These are phyloP conservation scores for Teinopalpus imperialis DNA, from an alignment of 2,888 invertebrate species.

Conservation along the genomic window DNA sequence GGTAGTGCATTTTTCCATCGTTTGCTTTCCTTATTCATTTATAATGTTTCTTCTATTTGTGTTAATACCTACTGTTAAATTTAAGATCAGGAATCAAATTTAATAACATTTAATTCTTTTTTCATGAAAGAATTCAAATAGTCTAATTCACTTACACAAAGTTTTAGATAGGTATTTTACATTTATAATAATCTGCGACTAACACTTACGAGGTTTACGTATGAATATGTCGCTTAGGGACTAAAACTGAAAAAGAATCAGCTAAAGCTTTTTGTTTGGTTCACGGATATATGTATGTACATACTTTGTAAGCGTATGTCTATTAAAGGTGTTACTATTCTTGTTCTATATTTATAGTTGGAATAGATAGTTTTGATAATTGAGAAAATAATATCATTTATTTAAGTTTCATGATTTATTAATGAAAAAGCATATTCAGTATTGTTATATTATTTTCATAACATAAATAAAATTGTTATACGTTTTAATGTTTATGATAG, in stretches of 20 bases:
- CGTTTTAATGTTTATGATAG: no score
- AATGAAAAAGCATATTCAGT: no score
- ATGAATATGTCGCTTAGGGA: background rate
- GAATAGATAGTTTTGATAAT: slow-evolving; percentile 4
- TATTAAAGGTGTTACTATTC: slow-evolving; percentile 13
- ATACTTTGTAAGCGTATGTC: slow-evolving; percentile 2
- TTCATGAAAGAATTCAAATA: no score
- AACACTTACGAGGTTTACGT: background rate
- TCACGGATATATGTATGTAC: slow-evolving; percentile 2
- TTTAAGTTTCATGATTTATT: no score
- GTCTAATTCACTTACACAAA: no score
- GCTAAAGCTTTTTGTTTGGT: slow-evolving; percentile 7
- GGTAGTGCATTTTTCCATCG: slow-evolving; percentile 16
- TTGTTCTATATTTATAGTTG: slow-evolving; percentile 4
- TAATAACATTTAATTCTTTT: no score
- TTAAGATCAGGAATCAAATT: no score
- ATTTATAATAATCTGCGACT: background rate
- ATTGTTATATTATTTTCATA: no score
- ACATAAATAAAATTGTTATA: no score
- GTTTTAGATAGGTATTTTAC: no score
- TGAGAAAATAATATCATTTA: background rate
- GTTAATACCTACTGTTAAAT: no score
- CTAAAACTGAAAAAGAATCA: slow-evolving; percentile 11
- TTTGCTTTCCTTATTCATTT: slow-evolving; percentile 15
- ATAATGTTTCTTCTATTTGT: no score